These are phyloP conservation scores for Dicrurus megarhynchus DNA, from an alignment of 2,113 vertebrate genomes.

Conservation along the genomic window DNA sequence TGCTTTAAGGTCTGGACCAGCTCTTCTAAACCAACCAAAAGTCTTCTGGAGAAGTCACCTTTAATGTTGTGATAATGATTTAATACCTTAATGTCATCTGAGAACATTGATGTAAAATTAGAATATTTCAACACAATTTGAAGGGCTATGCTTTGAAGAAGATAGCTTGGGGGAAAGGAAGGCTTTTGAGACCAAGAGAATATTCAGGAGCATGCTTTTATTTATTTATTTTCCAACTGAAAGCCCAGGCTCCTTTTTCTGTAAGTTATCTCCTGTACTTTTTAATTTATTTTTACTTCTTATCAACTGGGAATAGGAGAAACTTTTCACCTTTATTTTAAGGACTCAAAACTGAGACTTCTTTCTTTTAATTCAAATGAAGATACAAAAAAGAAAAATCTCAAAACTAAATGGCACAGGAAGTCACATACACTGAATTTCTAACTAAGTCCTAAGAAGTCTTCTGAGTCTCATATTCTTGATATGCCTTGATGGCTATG, in stretches of 20 bases:
- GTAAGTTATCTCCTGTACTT: not conserved
- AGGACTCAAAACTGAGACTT: not conserved
- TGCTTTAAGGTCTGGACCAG: not conserved
- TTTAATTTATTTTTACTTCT: not conserved
- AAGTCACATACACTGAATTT: not conserved
- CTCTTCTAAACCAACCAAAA: not conserved
- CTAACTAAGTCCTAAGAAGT: not conserved
- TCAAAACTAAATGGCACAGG: not conserved
- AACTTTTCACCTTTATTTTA: not conserved
- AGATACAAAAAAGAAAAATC: not conserved
- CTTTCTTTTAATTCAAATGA: not conserved
- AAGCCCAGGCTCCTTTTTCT: not conserved
- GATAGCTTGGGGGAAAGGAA: not conserved
- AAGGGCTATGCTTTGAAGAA: not conserved
- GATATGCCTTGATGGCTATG: not conserved
- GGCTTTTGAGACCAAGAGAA: not conserved
- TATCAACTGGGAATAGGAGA: not conserved
- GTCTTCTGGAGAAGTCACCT: not conserved
- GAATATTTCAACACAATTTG: not conserved
- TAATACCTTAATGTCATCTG: not conserved
- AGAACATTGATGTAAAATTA: not conserved
- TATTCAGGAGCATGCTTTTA: not conserved
- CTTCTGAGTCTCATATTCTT: not conserved
- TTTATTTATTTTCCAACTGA: not conserved
- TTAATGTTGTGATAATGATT: not conserved